Evolutionary conservation across 2,797 vertebrate genomes (phyloP).

Genomic region (Triplophysa bombifrons): DNA sequence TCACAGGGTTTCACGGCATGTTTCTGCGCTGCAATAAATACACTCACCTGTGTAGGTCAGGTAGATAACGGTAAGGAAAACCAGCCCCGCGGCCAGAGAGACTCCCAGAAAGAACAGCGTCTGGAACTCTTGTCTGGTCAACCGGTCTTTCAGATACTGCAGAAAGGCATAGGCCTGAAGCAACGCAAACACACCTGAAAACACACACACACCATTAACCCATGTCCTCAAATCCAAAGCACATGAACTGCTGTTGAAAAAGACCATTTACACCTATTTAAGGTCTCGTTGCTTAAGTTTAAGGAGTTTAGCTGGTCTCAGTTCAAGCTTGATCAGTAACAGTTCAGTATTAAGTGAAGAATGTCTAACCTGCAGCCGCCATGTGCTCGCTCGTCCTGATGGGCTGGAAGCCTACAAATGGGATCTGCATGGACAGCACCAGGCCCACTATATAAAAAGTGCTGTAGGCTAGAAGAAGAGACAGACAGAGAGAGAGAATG

Average conservation of each 20-base stretch:
- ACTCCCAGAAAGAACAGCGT: constrained; percentile 97
- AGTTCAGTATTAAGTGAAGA: not conserved
- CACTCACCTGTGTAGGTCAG: constrained; percentile 95
- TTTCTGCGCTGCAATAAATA: not conserved
- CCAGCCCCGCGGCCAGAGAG: constrained; percentile 90
- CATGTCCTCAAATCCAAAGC: not conserved
- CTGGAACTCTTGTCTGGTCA: constrained; percentile 98
- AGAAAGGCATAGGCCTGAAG: constrained; percentile 97
- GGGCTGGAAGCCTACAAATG: constrained; percentile 98
- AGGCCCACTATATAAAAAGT: constrained; percentile 59
- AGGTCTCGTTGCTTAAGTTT: not conserved
- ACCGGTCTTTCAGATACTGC: constrained; percentile 94
- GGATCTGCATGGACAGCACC: constrained; percentile 97
- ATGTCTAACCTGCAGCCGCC: constrained; percentile 58
- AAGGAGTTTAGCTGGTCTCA: not conserved
- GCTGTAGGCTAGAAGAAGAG: constrained; percentile 52
- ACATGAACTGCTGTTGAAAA: not conserved
- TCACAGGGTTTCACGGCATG: no score
- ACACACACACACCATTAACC: constrained; percentile 32
- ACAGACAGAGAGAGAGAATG: constrained; percentile 7
- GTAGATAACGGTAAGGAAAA: constrained; percentile 98
- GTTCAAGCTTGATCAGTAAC: not conserved
- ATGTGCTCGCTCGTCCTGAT: constrained; percentile 97
- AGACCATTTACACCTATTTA: not conserved
- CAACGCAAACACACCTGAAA: constrained; percentile 91